Base-by-base conservation (phyloP, 2,797 vertebrate genomes). In the Fistularia tabacaria region DNA sequence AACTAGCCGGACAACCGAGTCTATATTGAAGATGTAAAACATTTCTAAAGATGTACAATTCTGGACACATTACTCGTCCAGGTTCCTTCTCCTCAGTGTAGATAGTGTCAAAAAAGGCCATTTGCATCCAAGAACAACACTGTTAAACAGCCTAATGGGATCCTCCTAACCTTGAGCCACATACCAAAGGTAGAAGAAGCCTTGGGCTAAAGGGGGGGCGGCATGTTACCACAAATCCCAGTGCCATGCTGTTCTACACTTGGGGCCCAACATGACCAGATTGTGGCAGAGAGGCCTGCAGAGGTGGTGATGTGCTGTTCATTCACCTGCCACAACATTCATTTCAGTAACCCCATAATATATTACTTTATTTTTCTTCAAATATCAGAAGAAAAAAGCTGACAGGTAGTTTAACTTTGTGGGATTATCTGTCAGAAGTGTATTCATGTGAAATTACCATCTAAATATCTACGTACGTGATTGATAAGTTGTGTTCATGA, bases 141-240 rank as follows among this genome's bases (percentile, higher is more conserved):
- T 64, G 74, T 77, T 87, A 89, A 86, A 83, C 75, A 81, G 77
- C 80, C 84, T 77, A 79, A 75, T 81, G 88, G 88, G 89, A 87
- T 75, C 59, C 61, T 69, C 89, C 85, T 89, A 89, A 91, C 90
- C 90, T 91, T 92, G 87, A 90, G 79, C 57, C 68, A 73, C 54
- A 42, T 46, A 82, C 66, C 83, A 89, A 91, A 91, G 86, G 88
- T 89, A 89, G 77, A 87, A 64, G 78, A 72, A 80, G 87, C 88
- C 89, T 49, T 66, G 75, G 85, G 87, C 85, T 76, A 66, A 49
- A 51, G 73, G 67, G 77, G 73, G 62, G 79, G 80, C 74, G 83
- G 74, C 79, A 25, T 5, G 25, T 2, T 79, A 77, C 81, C 76
- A 81, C 73, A 76, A 74, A 73, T 87, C 82, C 83, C 82, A 84